Base-by-base conservation (phyloP, 1,140 invertebrate species). In the Drosophila paulistorum region DNA sequence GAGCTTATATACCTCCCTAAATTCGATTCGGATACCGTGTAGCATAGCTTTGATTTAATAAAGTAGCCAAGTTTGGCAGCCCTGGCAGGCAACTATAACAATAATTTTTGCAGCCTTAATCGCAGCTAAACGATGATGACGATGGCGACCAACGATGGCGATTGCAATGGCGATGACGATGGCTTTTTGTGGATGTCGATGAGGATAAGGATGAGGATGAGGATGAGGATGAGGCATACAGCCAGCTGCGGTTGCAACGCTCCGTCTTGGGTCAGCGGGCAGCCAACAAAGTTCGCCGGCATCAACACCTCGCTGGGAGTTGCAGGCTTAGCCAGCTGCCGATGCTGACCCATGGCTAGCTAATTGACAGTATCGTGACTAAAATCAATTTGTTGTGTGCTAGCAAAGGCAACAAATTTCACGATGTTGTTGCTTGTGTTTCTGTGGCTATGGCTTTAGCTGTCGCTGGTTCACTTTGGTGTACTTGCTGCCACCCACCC, bases 361-460 rank as follows among this genome's bases (percentile, higher is more conserved):
- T 89, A 89, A 89, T 89, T 89, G 84, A 89, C 84, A 89, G 84
- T 89, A 89, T 89, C 84, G 84, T 89, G 84, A 89, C 84, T 89
- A 89, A 89, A 89, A 89, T 89, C 84, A 89, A 89, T 89, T 89
- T 89, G 84, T 89, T 89, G 80, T 89, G 76, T 89, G 81, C 84
- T 72, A 77, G 74, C 71, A 84, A 74, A 79, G 84, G 57, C 84
- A 89, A 89, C 84, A 89, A 89, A 89, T 89, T 89, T 84, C 74
- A 72, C 71, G 81, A 85, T 85, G 77, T 85, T 81, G 72, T 69
- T 48, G 65, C 66, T 26, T 39, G 70, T 42, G 42, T 33, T 55
- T 35, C 60, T 35, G 45, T 35, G 23, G 23, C 23, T 26, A 26
- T 26, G 20, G 20, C 20, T 23, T 4, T 26, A 2, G 23, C 23